A percentile compares a stretch with the other conserved stretches of the same genome.
These are phyloP conservation scores for Microcebus griseorufus DNA, from an alignment of 2,113 vertebrate species.

Conservation along the genomic window DNA sequence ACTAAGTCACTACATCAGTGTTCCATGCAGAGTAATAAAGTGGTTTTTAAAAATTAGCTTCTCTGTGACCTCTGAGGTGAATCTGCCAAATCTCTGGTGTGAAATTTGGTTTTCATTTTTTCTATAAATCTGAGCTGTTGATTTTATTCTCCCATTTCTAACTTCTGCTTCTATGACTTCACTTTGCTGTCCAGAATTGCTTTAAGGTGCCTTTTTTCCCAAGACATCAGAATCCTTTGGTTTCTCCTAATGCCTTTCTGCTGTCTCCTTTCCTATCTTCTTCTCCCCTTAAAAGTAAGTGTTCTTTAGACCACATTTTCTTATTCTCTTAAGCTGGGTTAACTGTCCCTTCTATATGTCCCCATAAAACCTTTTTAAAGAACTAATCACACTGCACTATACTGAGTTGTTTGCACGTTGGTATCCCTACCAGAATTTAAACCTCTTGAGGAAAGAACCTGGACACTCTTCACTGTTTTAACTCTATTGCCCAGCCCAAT, in stretches of 20 bases:
- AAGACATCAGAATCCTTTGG: neutral
- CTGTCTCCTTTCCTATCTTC: neutral
- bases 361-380: neutral
- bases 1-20: fast-evolving
- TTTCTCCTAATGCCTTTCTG: neutral
- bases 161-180: neutral
- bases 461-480: neutral
- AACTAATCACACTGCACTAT: neutral
- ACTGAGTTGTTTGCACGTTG: neutral
- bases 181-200: neutral
- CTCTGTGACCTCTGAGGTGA: neutral
- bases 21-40: neutral
- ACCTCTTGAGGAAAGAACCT: neutral
- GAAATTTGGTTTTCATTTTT: neutral
- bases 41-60: neutral
- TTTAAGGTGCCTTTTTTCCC: neutral
- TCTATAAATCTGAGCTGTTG: neutral
- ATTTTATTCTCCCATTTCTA: neutral
- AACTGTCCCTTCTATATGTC: neutral
- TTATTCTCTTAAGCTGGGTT: neutral
- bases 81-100: neutral
- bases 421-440: neutral
- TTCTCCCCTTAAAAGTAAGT: neutral
- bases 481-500: neutral
- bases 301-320: neutral